Percentiles rank a stretch among this genome's conserved stretches.
Evolutionary conservation across 2,888 invertebrate genomes (phyloP).

Genomic region (Neocrepidodera transversa): DNA sequence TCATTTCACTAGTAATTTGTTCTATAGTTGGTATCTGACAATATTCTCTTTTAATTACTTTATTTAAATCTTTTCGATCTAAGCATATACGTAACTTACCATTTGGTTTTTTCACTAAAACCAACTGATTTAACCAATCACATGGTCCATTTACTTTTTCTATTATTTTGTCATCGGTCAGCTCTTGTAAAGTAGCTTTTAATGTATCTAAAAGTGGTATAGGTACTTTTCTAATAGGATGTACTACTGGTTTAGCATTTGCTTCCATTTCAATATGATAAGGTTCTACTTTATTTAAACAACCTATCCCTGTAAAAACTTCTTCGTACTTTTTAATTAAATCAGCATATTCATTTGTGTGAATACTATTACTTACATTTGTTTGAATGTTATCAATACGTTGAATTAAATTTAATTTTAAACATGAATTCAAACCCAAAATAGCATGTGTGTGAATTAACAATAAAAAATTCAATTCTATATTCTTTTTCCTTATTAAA

Average conservation of each 20-base stretch:
- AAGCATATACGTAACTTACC: conserved; percentile 35
- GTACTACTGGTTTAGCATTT: conserved; percentile 27
- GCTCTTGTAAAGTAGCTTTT: conserved; percentile 25
- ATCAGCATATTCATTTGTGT: no score
- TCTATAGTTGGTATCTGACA: conserved; percentile 37
- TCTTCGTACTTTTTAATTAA: no score
- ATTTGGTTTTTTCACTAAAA: conserved; percentile 31
- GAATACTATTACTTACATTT: no score
- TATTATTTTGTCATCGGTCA: conserved; percentile 33
- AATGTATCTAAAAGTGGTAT: background rate
- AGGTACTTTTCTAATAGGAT: conserved; percentile 30
- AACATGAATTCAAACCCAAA: no score
- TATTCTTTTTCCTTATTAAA: no score
- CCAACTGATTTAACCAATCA: conserved; percentile 44
- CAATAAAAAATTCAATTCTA: no score
- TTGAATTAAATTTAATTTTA: no score
- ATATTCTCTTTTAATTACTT: conserved; percentile 23
- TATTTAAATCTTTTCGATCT: conserved; percentile 32
- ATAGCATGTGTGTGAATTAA: no score
- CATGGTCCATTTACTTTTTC: conserved; percentile 31
- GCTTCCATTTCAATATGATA: conserved; percentile 17
- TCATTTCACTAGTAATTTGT: conserved; percentile 30
- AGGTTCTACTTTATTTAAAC: no score
- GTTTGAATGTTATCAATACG: no score
- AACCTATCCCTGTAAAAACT: background rate